Evolutionary conservation across 2,888 invertebrate species (phyloP).

Genomic region (Scrobipalpa atriplicella): DNA sequence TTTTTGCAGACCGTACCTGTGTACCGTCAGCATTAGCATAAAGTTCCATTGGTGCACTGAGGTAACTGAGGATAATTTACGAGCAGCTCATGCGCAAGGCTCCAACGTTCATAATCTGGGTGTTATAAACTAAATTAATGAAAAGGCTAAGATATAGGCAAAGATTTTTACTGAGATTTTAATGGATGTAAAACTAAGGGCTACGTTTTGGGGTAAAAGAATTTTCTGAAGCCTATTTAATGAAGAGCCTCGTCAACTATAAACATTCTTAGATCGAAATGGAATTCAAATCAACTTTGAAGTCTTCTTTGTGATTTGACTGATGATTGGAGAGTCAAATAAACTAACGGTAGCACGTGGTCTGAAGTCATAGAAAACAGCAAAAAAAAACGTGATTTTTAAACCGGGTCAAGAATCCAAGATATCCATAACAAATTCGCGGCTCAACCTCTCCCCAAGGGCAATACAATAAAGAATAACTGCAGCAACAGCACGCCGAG

Average conservation of each 20-base stretch:
- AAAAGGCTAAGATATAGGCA: not conserved
- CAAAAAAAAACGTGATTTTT: not conserved
- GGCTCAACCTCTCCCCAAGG: slow-evolving; percentile 1
- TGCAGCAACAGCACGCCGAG: not conserved
- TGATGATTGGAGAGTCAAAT: too few species aligned
- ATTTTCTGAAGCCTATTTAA: too few species aligned
- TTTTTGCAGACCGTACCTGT: slow-evolving; percentile 38
- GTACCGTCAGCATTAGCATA: slow-evolving; percentile 49
- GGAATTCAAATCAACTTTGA: too few species aligned
- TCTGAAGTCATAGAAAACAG: too few species aligned
- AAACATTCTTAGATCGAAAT: too few species aligned
- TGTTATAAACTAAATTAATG: not conserved
- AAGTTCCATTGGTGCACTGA: slow-evolving; percentile 35
- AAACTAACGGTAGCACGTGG: too few species aligned
- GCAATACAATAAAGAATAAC: not conserved
- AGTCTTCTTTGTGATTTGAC: too few species aligned
- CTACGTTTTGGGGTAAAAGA: too few species aligned
- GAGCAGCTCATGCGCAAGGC: slow-evolving; percentile 36
- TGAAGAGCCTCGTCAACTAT: too few species aligned
- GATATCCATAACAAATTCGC: not conserved
- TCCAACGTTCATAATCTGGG: slow-evolving; percentile 7
- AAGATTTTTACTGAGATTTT: not conserved
- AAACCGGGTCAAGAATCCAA: not conserved
- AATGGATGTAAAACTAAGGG: too few species aligned
- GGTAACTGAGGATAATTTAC: slow-evolving; percentile 47